phyloP scores from a whole-genome alignment of 2,797 vertebrate genomes.

The Sebastolobus alascanus region DNA sequence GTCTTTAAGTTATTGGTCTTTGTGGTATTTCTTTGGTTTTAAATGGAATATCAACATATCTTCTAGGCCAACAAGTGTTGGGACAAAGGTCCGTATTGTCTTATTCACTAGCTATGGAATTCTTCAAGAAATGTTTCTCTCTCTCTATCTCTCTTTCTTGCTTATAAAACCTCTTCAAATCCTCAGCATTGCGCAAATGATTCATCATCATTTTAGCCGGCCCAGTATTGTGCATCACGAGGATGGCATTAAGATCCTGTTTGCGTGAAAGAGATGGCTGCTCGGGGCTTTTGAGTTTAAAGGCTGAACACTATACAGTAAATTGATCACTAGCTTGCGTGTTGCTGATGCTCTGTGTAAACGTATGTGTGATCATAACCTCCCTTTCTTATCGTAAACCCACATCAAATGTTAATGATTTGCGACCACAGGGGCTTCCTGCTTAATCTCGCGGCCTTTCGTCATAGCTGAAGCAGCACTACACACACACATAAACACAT shows the following conservation, averaged over 20 bases:
- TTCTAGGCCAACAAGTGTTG: slow-evolving; percentile 1
- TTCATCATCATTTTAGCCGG: not conserved
- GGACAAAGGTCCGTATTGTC: not conserved
- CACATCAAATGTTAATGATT: slow-evolving; percentile 61
- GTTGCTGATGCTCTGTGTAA: slow-evolving; percentile 40
- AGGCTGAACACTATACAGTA: not conserved
- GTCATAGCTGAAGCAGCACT: slow-evolving; percentile 24
- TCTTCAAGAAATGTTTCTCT: not conserved
- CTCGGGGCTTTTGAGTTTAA: not conserved
- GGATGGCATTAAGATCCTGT: not conserved
- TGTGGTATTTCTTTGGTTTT: slow-evolving; percentile 55
- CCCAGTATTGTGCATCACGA: not conserved
- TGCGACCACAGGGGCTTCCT: slow-evolving; percentile 42
- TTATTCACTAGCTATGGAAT: slow-evolving; percentile 5
- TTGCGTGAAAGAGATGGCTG: not conserved
- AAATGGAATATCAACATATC: slow-evolving; percentile 49
- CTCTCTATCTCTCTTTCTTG: not conserved
- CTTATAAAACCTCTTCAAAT: not conserved
- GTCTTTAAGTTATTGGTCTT: slow-evolving; percentile 63
- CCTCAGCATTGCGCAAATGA: slow-evolving; percentile 3
- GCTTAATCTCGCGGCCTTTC: slow-evolving; percentile 44
- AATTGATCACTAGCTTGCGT: slow-evolving; percentile 23
- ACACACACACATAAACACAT: slow-evolving; percentile 12
- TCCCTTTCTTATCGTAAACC: slow-evolving; percentile 45
- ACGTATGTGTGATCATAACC: slow-evolving; percentile 10